Evolutionary conservation across 2,888 invertebrate species (phyloP), one percentile per base, ranked within the genome.

Genomic region (Galeopsomyia nigrocyanea): DNA sequence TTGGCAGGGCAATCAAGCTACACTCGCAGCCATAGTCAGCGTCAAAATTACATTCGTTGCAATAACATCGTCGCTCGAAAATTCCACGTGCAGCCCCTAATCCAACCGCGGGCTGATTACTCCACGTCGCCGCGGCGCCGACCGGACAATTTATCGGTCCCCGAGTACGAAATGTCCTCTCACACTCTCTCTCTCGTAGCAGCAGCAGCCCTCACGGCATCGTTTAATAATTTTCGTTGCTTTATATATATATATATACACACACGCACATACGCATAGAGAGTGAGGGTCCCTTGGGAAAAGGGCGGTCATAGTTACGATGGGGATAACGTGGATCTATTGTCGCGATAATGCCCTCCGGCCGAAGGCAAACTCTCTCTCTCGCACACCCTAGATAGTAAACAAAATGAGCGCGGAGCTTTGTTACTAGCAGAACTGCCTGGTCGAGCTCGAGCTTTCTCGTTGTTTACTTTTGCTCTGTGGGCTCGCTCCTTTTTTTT

Each of bases 161-260:
- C 66, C 62, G 26, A 47, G 46, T 21, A 26, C 19, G 50, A 16
- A 53, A 47, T 46, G 46, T 39, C 17, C 49, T 49, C 47, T 31
- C 26, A 5, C 26, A 5, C 26, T 5, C n/a, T n/a, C n/a, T n/a
- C n/a, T n/a, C n/a, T n/a, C n/a, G n/a, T n/a, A n/a, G n/a, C n/a
- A n/a, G n/a, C n/a, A n/a, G n/a, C 26, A 26, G 3, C 14, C 50
- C 50, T 22, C 56, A 3, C 7, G 39, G 26, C 31, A 67, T 71
- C 63, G 72, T 63, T 72, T 68, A 72, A 72, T 72, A 68, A 72
- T 71, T 71, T 71, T 26, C 47, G 10, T 46, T 55, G 49, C 26
- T 14, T 0, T 49, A 26, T 22, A 57, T n/a, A n/a, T n/a, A n/a
- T n/a, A n/a, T n/a, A n/a, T n/a, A n/a, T n/a, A n/a, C n/a, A n/a